phyloP scores from a whole-genome alignment of 2,113 vertebrate genomes.

The Anthoscopus minutus region DNA sequence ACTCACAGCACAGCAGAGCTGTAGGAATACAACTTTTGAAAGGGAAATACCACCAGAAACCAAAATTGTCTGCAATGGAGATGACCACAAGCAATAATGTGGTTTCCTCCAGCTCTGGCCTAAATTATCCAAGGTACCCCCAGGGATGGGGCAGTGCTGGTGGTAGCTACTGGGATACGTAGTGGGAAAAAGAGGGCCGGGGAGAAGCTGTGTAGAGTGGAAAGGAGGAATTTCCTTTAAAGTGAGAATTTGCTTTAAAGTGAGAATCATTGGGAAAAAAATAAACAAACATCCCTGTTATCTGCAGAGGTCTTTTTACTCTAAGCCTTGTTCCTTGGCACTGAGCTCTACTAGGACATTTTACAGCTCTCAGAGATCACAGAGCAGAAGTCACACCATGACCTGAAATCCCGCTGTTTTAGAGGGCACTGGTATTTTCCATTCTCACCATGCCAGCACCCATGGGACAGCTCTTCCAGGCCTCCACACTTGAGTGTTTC shows the following conservation, averaged over 20 bases:
- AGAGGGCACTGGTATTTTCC: background rate
- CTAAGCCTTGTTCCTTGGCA: background rate
- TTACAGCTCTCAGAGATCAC: background rate
- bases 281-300: background rate
- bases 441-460: background rate
- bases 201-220: background rate
- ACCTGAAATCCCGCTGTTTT: background rate
- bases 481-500: background rate
- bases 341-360: background rate
- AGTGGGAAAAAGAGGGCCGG: background rate
- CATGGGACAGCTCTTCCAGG: background rate
- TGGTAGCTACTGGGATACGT: background rate
- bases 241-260: background rate
- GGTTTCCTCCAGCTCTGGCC: background rate
- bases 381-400: background rate
- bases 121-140: background rate
- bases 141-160: background rate
- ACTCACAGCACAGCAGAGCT: background rate
- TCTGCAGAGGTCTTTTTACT: background rate
- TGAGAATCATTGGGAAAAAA: background rate
- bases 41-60: background rate
- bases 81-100: background rate
- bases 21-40: background rate
- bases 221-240: background rate
- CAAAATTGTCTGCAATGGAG: background rate